Conservation (phyloP, 92 coral and sea anemone genomes). For the Actinostola sp. region DNA sequence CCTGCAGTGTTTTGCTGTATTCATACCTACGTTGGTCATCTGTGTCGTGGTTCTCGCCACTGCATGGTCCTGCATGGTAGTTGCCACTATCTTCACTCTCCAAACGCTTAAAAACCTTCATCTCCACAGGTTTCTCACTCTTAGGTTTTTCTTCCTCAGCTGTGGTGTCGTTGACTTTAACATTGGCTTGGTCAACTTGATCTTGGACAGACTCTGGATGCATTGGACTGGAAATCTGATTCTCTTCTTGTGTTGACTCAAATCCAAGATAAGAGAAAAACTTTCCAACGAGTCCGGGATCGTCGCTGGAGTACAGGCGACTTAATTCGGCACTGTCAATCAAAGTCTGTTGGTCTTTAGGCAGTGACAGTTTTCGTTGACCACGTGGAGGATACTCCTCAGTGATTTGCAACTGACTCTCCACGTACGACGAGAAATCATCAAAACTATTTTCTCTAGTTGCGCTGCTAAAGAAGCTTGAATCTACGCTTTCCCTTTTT, state of each 20-base stretch:
- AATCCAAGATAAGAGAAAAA: constrained; percentile 38
- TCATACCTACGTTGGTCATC: constrained; percentile 40
- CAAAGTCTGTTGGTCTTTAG: not conserved
- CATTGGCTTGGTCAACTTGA: not conserved
- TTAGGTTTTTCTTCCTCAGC: constrained; percentile 1
- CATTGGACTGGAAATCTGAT: constrained; percentile 2
- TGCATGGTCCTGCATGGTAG: constrained; percentile 32
- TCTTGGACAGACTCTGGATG: not conserved
- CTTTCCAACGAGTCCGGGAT: constrained; percentile 34
- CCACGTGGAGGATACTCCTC: constrained; percentile 37
- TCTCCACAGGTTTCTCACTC: constrained; percentile 24
- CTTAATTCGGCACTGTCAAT: constrained; percentile 18
- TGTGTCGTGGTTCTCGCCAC: constrained; percentile 11
- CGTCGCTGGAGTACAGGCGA: constrained; percentile 17
- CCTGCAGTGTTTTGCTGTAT: constrained; percentile 36
- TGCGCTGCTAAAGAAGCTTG: constrained; percentile 44
- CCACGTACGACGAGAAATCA: constrained; percentile 27
- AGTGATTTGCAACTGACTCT: not conserved
- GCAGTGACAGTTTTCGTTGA: constrained; percentile 4
- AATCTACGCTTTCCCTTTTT: constrained; percentile 39
- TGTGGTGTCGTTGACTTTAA: not conserved
- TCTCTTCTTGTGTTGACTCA: constrained; percentile 28
- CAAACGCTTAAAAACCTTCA: constrained; percentile 38
- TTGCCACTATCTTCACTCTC: constrained; percentile 32
- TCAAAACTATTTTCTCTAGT: constrained; percentile 31